phyloP scores from a whole-genome alignment of 1,140 invertebrate species.

The Euschistus heros region DNA sequence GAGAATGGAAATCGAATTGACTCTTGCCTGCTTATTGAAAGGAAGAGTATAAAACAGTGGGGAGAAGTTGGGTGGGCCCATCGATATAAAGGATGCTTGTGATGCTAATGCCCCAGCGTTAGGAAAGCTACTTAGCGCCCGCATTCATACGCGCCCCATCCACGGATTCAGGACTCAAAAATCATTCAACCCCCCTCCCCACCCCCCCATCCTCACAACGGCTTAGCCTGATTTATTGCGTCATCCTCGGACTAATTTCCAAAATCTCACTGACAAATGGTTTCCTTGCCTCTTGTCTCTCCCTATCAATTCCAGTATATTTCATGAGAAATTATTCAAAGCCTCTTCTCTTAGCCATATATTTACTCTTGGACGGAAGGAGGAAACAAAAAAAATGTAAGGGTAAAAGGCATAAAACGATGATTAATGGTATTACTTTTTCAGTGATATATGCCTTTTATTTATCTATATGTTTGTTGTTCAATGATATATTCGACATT shows the following conservation, averaged over 20 bases:
- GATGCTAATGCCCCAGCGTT: neutral
- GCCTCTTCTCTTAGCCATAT: neutral
- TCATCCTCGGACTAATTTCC: constrained; percentile 3
- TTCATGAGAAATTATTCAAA: constrained; percentile 4
- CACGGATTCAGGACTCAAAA: neutral
- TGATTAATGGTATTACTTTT: no score
- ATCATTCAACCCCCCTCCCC: neutral
- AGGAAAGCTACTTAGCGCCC: constrained; percentile 1
- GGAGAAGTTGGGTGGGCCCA: neutral
- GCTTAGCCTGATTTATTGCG: constrained; percentile 4
- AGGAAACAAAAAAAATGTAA: neutral
- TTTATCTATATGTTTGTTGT: no score
- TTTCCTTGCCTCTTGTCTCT: neutral
- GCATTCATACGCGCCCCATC: neutral
- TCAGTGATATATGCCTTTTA: no score
- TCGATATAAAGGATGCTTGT: neutral
- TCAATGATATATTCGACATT: no score
- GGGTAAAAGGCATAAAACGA: no score
- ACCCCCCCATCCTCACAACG: neutral
- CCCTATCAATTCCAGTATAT: neutral
- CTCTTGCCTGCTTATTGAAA: no score
- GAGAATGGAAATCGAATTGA: no score
- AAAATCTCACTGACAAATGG: constrained; percentile 3
- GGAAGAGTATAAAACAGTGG: neutral
- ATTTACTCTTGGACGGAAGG: neutral